phyloP scores from a whole-genome alignment of 1,140 invertebrate species.

The Grapholita molesta region DNA sequence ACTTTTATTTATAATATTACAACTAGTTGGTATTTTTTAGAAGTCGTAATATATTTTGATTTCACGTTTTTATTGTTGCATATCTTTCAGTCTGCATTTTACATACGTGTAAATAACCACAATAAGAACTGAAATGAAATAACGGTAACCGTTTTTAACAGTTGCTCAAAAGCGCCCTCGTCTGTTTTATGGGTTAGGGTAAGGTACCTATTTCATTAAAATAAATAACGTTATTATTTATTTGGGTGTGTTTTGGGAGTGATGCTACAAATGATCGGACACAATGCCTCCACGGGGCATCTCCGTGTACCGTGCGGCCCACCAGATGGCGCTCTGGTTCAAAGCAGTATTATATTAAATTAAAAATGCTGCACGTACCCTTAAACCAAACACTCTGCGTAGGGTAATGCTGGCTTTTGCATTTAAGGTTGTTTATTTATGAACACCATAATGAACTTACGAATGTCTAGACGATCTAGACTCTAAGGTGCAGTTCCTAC shows the following conservation, averaged over 20 bases:
- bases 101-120: neutral
- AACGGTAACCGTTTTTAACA: conserved; percentile 6
- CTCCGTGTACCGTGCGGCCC: conserved; percentile 52
- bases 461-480: too few species aligned
- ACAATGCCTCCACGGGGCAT: conserved; percentile 66
- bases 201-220: conserved; percentile 61
- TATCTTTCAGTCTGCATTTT: too few species aligned
- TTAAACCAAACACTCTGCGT: neutral
- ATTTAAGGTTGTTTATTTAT: neutral
- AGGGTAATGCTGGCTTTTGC: neutral
- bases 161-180: conserved; percentile 21
- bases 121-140: neutral
- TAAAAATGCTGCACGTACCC: conserved; percentile 23
- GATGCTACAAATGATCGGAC: conserved; percentile 69
- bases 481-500: too few species aligned
- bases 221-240: conserved; percentile 74
- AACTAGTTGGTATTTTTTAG: too few species aligned
- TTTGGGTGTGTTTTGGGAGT: conserved; percentile 56
- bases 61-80: too few species aligned
- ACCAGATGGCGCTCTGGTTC: conserved; percentile 53
- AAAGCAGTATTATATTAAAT: conserved; percentile 31
- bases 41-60: too few species aligned
- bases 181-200: conserved; percentile 24
- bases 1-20: too few species aligned
- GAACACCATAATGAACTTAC: too few species aligned